Base-by-base conservation (phyloP, 2,888 invertebrate species). In the Eupeodes luniger region DNA sequence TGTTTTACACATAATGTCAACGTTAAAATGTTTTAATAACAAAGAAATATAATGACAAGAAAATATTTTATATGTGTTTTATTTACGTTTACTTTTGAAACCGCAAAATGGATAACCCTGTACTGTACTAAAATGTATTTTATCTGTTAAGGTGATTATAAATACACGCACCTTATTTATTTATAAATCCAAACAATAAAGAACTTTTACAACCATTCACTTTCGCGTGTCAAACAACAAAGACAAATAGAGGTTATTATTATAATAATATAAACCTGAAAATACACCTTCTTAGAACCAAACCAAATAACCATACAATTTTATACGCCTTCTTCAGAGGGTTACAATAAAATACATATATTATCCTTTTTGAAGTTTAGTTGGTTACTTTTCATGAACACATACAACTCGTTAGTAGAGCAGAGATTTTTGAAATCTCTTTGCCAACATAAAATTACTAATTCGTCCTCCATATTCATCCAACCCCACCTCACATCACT, bases 351-450 rank as follows among this genome's bases (percentile, higher is more conserved):
- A 53, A 36, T 53, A 19, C 19, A 19, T 19, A 66, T 77, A 57
- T 16, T 19, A 16, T 55, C 57, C 61, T 55, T 40, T 40, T 40
- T 9, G 6, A 40, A 7, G 40, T 40, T 27, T 40, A 40, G 40
- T 9, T 36, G 36, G 9, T 80, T 12, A 34, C 27, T 27, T 69
- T 34, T 72, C 36, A 1, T 16, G 57, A 57, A 47, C 36, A 49
- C 70, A 80, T 27, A 27, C 27, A 19, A 27, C 27, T 27, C 27
- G 40, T 5, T 40, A 40, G 40, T 40, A 40, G 1, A 81, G 70
- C 69, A 55, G 49, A 70, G 55, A 76, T 82, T 82, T 82, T 77
- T 77, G 76, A 64, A 76, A 82, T 82, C 62, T 70, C 34, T 64
- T n/a, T n/a, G 9, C 27, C 10, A 55, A 72, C 55, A 55, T 70